phyloP scores from a whole-genome alignment of 2,797 vertebrate genomes.

The Pangasius djambal region DNA sequence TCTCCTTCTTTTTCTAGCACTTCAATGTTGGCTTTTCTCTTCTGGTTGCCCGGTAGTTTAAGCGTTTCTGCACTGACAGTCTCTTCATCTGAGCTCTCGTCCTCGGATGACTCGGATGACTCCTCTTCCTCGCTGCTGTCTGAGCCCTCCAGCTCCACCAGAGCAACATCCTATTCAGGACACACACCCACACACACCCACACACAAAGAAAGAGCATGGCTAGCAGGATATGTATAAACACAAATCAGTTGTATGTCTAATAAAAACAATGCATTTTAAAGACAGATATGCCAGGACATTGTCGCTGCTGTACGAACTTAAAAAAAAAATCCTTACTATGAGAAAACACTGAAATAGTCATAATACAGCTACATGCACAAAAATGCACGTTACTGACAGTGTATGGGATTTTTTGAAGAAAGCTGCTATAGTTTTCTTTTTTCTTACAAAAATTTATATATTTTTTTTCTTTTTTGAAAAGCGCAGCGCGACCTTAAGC shows the following conservation, averaged over 20 bases:
- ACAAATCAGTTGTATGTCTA: neutral
- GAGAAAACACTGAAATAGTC: no score
- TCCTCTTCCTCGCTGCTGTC: constrained; percentile 72
- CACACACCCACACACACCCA: neutral
- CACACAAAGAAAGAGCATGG: neutral
- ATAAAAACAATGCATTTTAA: no score
- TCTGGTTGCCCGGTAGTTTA: constrained; percentile 76
- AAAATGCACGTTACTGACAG: neutral
- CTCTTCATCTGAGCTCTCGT: constrained; percentile 68
- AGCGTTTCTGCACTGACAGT: constrained; percentile 80
- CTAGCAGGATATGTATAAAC: neutral
- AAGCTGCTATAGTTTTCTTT: neutral
- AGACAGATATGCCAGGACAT: no score
- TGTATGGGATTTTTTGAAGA: neutral
- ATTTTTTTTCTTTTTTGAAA: neutral
- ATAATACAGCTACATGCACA: neutral
- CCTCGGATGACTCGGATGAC: constrained; percentile 59
- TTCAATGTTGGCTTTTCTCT: constrained; percentile 78
- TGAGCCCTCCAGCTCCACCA: constrained; percentile 84
- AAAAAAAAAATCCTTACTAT: no score
- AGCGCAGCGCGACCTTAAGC: neutral
- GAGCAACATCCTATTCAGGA: constrained; percentile 80
- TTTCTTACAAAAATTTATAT: no score
- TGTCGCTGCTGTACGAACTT: no score
- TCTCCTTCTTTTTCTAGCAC: constrained; percentile 70